Conservation (phyloP, 2,113 vertebrate species). For the Madoqua kirkii region DNA sequence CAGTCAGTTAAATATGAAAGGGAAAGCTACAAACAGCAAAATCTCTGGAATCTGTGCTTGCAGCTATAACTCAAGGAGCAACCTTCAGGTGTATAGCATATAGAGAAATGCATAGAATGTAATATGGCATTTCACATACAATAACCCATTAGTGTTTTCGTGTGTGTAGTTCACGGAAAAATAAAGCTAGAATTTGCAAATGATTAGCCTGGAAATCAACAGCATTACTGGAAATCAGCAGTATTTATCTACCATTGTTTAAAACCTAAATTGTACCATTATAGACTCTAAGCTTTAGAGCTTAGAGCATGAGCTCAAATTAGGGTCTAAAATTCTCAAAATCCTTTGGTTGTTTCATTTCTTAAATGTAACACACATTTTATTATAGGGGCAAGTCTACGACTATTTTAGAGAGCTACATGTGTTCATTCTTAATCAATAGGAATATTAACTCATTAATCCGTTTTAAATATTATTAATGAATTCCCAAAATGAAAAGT, state of each 20-base stretch:
- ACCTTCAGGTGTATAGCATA: neutral
- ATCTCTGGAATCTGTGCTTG: neutral
- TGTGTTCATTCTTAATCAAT: neutral
- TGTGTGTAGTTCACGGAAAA: neutral
- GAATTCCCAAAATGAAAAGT: constrained; percentile 25
- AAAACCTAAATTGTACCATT: neutral
- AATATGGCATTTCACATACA: neutral
- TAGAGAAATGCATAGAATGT: neutral
- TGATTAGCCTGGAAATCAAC: neutral
- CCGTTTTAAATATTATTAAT: constrained; percentile 26
- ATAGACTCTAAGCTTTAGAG: neutral
- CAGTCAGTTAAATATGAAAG: neutral
- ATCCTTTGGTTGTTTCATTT: neutral
- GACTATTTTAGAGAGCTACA: neutral
- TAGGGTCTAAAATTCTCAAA: neutral
- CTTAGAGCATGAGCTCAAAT: neutral
- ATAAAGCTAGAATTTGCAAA: neutral
- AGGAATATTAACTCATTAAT: constrained; percentile 37
- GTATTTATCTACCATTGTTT: neutral
- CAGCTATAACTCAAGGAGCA: neutral
- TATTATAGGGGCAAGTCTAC: neutral
- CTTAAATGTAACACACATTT: neutral
- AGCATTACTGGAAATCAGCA: neutral
- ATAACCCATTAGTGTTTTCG: neutral
- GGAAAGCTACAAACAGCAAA: neutral